phyloP scores from a whole-genome alignment of 2,797 vertebrate genomes.

The Silurus aristotelis region DNA sequence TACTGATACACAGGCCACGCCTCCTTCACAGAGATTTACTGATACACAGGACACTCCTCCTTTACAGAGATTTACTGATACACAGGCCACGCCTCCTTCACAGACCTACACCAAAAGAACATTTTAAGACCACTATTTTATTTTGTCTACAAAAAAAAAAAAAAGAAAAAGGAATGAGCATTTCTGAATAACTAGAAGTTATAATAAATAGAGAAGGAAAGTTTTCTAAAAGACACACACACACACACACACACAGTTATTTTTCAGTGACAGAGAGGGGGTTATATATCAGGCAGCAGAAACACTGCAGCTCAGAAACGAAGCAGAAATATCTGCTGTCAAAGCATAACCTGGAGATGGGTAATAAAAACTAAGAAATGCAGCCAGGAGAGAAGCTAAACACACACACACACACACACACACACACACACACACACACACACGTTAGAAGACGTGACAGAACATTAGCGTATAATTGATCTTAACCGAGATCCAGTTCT shows the following conservation, averaged over 20 bases:
- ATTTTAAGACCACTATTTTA: too few species aligned
- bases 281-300: conserved; percentile 9
- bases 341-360: conserved; percentile 31
- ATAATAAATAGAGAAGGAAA: neutral
- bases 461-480: conserved; percentile 15
- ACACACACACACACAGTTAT: conserved; percentile 8
- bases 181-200: neutral
- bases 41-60: neutral
- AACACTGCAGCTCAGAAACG: conserved; percentile 1
- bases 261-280: conserved; percentile 10
- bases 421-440: conserved; percentile 15
- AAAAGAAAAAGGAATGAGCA: neutral
- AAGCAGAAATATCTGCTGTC: conserved; percentile 38
- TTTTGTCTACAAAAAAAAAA: too few species aligned
- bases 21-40: neutral
- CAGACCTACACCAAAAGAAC: too few species aligned
- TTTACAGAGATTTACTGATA: neutral
- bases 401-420: conserved; percentile 30
- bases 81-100: too few species aligned
- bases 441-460: neutral
- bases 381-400: conserved; percentile 3
- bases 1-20: neutral
- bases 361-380: conserved; percentile 23
- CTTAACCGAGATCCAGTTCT: conserved; percentile 3
- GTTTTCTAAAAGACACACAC: neutral